Percentiles rank a stretch among this genome's conserved stretches.
phyloP scores from a whole-genome alignment of 2,113 vertebrate species.

The Petromus typicus region DNA sequence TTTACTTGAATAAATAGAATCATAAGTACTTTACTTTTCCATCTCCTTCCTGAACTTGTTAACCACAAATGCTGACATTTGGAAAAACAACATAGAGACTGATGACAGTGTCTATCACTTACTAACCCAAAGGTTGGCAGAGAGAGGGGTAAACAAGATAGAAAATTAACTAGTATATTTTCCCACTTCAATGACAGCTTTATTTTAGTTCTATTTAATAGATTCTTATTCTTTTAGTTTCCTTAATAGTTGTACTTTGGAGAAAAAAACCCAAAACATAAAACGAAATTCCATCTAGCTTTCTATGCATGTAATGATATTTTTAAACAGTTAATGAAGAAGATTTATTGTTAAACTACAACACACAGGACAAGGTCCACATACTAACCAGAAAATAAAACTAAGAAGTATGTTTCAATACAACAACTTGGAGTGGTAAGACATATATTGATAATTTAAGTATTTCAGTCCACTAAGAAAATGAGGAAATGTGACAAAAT shows the following conservation, averaged over 20 bases:
- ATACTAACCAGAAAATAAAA: not conserved
- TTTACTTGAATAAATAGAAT: constrained; percentile 52
- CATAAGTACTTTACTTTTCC: not conserved
- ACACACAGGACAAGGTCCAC: not conserved
- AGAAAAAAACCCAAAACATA: not conserved
- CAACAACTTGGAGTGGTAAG: not conserved
- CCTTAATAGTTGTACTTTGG: not conserved
- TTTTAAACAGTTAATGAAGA: not conserved
- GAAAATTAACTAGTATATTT: not conserved
- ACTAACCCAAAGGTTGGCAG: not conserved
- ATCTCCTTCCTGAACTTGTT: not conserved
- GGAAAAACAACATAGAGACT: not conserved
- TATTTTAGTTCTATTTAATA: not conserved
- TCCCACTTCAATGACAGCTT: not conserved
- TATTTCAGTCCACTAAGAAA: not conserved
- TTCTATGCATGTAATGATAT: not conserved
- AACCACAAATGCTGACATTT: not conserved
- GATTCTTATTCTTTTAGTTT: not conserved
- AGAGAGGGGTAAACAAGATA: not conserved
- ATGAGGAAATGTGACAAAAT: not conserved
- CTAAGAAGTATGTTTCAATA: constrained; percentile 34
- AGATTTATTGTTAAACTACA: not conserved
- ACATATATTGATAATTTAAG: not conserved
- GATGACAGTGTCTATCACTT: not conserved
- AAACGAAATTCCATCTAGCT: not conserved